phyloP scores from a whole-genome alignment of 2,113 vertebrate species.

The Macrotus californicus region DNA sequence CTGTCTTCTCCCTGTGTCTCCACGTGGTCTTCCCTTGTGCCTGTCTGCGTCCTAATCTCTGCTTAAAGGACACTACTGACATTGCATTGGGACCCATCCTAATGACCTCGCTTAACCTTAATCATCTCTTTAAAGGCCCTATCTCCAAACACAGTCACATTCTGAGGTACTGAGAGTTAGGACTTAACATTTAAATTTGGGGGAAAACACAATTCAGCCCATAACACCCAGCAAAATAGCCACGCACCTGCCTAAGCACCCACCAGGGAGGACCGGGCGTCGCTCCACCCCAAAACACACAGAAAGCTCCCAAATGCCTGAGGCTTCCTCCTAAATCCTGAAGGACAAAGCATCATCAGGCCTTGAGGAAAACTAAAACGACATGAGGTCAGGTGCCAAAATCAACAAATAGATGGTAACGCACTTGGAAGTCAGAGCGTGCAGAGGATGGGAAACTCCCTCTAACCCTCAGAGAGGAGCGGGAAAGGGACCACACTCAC shows the following conservation, averaged over 20 bases:
- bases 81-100: neutral
- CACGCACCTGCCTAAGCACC: neutral
- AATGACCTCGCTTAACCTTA: neutral
- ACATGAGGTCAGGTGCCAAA: neutral
- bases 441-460: neutral
- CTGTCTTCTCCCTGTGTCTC: neutral
- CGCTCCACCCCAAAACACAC: neutral
- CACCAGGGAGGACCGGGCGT: rapidly evolving
- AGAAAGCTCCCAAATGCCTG: neutral
- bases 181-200: neutral
- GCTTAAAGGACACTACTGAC: neutral
- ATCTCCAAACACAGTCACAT: neutral
- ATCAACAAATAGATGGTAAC: neutral
- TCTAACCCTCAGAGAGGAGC: rapidly evolving
- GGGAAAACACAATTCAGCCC: neutral
- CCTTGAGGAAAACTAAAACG: neutral
- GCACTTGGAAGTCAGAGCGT: rapidly evolving
- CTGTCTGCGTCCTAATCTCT: neutral
- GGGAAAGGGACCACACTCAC: neutral
- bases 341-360: neutral
- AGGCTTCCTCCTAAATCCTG: neutral
- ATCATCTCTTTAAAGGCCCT: neutral
- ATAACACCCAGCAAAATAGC: neutral
- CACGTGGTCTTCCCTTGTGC: neutral
- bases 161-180: neutral